Evolutionary conservation across 2,113 vertebrate species (phyloP).

Genomic region (Mus pahari): DNA sequence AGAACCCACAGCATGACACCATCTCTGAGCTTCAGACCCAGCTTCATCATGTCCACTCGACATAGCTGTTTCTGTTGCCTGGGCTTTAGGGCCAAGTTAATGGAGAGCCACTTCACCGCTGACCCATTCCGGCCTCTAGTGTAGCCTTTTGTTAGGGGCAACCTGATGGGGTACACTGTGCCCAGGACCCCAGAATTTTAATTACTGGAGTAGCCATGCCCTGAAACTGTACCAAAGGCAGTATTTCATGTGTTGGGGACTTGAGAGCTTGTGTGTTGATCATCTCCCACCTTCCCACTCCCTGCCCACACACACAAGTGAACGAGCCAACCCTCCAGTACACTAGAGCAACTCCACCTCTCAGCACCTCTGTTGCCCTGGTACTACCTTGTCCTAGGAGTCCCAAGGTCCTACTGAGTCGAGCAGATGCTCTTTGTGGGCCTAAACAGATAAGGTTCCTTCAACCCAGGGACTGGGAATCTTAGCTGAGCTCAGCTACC

Average conservation of each 20-base stretch:
- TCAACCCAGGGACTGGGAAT: background rate
- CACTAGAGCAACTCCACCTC: background rate
- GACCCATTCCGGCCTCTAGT: background rate
- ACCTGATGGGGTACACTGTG: too few relatives aligned
- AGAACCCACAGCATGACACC: too few relatives aligned
- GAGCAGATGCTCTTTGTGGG: background rate
- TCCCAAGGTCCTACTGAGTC: background rate
- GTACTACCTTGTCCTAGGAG: background rate
- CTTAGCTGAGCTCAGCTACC: background rate
- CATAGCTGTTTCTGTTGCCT: background rate
- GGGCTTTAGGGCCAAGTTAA: background rate
- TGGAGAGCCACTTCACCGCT: too few relatives aligned
- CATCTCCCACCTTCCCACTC: background rate
- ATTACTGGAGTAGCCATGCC: background rate
- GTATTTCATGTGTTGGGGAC: background rate
- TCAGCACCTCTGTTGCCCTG: background rate
- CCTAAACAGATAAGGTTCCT: background rate
- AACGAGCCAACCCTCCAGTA: background rate
- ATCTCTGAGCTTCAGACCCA: background rate
- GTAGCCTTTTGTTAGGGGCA: background rate
- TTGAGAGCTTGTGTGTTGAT: background rate
- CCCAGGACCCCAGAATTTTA: background rate
- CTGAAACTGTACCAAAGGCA: background rate
- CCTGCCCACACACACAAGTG: too few relatives aligned
- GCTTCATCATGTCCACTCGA: too few relatives aligned